phyloP scores from a whole-genome alignment of 2,113 vertebrate genomes.

The Riparia riparia region DNA sequence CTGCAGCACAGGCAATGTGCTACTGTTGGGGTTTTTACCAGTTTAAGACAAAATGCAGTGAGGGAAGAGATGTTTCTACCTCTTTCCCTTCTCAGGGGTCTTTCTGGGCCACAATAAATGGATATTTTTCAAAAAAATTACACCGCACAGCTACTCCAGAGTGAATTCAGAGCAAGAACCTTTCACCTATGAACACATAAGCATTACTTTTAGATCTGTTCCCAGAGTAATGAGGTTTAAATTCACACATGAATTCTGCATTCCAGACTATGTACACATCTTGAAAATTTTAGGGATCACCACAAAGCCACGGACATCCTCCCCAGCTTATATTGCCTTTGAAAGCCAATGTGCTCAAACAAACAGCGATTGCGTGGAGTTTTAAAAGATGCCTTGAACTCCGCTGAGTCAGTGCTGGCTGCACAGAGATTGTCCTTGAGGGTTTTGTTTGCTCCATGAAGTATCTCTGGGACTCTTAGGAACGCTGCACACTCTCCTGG shows the following conservation, averaged over 20 bases:
- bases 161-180: background rate
- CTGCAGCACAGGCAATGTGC: background rate
- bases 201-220: background rate
- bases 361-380: background rate
- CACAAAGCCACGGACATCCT: background rate
- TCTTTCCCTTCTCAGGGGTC: background rate
- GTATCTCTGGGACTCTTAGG: background rate
- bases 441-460: background rate
- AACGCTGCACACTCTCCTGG: background rate
- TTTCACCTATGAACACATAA: background rate
- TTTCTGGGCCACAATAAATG: background rate
- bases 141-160: background rate
- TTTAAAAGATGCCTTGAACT: background rate
- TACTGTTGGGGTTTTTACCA: background rate
- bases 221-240: background rate
- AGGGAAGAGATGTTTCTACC: background rate
- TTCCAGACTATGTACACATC: fast-evolving
- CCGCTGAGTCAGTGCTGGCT: background rate
- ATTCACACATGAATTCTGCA: background rate
- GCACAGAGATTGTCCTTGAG: slow-evolving; percentile 12
- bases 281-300: background rate
- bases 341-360: background rate
- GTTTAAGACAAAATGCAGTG: background rate
- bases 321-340: background rate
- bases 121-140: background rate